Evolutionary conservation across 2,888 invertebrate genomes (phyloP), one percentile per base, ranked within the genome.

Genomic region (Ceraclea dissimilis): DNA sequence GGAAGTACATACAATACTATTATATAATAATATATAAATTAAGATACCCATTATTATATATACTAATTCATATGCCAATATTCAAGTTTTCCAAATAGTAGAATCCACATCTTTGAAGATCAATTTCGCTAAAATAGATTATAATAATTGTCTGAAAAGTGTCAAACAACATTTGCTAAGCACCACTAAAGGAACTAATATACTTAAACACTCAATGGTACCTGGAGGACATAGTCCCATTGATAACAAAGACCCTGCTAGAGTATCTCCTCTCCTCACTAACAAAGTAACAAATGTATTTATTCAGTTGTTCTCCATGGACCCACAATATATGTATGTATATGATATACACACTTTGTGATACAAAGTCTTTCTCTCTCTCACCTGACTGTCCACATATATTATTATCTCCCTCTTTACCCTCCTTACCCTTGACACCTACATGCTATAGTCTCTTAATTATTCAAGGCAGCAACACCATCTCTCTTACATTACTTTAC

Each of bases 101-200:
- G n/a, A n/a, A n/a, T n/a, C n/a, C 26, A 26, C 26, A 26, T 10
- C 26, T 26, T 26, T 4, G 26, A 26, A 26, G 26, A 6, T n/a
- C n/a, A n/a, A n/a, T n/a, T n/a, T n/a, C n/a, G n/a, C n/a, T n/a
- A n/a, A n/a, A n/a, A n/a, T n/a, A n/a, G n/a, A n/a, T n/a, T n/a
- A n/a, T n/a, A n/a, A n/a, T n/a, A n/a, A n/a, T 26, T 26, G 26
- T 26, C 26, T 26, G 26, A 26, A 26, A 39, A 39, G 2, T 4
- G 16, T 39, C 13, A 16, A 5, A 39, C 39, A 39, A 39, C 39
- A 39, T 16, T 39, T 16, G 16, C 39, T n/a, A 39, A 39, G 39
- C 39, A 39, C 39, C 39, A 39, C 39, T 39, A 39, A 39, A 39
- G 39, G 39, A 39, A 39, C 39, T 39, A 39, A 39, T 13, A 39